These are phyloP conservation scores for Ascidia mentula DNA, from an alignment of 23 tunicate genomes.

Conservation along the genomic window DNA sequence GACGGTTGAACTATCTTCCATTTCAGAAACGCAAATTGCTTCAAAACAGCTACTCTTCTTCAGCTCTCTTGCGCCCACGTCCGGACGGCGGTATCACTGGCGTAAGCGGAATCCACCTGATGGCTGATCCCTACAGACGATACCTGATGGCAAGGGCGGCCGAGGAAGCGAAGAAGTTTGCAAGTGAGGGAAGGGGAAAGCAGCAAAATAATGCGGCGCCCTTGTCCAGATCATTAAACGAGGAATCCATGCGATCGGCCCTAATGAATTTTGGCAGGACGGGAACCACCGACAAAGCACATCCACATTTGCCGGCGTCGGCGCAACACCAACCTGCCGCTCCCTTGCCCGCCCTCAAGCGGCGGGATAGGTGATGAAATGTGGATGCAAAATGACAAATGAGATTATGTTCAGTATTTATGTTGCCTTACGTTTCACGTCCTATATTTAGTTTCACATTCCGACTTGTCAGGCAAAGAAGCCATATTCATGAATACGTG, in stretches of 20 bases:
- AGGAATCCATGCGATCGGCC: neutral
- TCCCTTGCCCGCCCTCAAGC: slow-evolving; percentile 11
- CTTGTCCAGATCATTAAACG: neutral
- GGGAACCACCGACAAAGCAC: neutral
- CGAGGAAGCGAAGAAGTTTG: slow-evolving; percentile 28
- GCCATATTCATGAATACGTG: too few species aligned
- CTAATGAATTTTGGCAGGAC: neutral
- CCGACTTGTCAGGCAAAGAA: too few species aligned
- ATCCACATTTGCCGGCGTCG: neutral
- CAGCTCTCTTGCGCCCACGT: slow-evolving; percentile 44
- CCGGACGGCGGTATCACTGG: slow-evolving; percentile 40
- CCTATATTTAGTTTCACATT: too few species aligned
- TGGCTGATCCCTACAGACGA: slow-evolving; percentile 46
- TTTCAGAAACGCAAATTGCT: neutral
- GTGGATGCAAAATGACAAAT: too few species aligned
- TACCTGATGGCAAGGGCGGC: slow-evolving; percentile 38
- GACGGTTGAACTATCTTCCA: neutral
- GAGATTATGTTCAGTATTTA: too few species aligned
- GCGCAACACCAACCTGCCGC: neutral
- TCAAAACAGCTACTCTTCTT: slow-evolving; percentile 10
- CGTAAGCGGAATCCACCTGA: slow-evolving; percentile 23
- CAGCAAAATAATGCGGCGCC: neutral
- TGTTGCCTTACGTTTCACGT: too few species aligned
- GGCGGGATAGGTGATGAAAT: neutral
- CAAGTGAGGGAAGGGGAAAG: neutral